Conservation (phyloP, 1,140 invertebrate genomes). For the Ridgeia piscesae region DNA sequence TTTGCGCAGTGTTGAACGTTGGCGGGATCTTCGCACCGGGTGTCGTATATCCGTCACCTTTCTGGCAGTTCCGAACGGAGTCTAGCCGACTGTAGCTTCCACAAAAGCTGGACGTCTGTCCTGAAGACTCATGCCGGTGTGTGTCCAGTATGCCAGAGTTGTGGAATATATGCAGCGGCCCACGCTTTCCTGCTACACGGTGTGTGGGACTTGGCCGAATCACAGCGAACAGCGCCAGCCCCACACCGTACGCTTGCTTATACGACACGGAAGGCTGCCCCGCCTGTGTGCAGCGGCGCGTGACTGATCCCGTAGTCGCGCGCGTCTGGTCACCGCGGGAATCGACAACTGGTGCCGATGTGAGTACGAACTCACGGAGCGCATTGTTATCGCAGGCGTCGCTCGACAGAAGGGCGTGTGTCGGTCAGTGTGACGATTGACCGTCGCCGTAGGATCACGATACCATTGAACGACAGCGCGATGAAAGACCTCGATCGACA, state of each 20-base stretch:
- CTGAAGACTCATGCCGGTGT: neutral
- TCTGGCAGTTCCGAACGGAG: neutral
- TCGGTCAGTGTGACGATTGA: neutral
- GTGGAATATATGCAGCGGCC: neutral
- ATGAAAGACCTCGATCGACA: neutral
- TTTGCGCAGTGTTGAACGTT: neutral
- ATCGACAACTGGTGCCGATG: too few relatives aligned
- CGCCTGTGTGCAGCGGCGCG: neutral
- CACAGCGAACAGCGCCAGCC: neutral
- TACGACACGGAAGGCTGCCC: neutral
- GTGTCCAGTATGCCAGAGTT: neutral
- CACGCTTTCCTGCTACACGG: neutral
- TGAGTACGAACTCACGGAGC: neutral
- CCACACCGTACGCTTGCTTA: neutral
- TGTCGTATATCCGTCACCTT: neutral
- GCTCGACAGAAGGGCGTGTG: neutral
- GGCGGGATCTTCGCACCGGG: neutral
- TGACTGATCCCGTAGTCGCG: neutral
- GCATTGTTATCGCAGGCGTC: neutral
- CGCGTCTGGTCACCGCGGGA: neutral
- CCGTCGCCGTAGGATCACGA: neutral
- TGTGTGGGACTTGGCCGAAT: conserved; percentile 3
- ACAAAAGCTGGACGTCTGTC: neutral
- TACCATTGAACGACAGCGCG: neutral
- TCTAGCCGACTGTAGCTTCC: neutral